phyloP scores from a whole-genome alignment of 2,888 invertebrate species.

The Thecocarcelia acutangulata region DNA sequence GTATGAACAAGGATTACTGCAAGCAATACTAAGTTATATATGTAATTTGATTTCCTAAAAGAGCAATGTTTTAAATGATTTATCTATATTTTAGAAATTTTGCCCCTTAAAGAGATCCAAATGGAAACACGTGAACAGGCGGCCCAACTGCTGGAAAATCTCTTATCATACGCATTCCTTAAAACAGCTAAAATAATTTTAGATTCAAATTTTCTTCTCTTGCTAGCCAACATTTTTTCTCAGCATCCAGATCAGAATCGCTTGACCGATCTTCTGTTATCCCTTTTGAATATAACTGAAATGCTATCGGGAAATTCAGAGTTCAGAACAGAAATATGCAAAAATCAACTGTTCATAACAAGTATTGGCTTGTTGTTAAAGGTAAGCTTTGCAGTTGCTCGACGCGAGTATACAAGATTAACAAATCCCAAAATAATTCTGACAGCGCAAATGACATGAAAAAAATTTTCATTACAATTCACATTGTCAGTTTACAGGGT shows the following conservation, averaged over 20 bases:
- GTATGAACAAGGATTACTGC: conserved; percentile 68
- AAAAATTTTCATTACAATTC: too few relatives aligned
- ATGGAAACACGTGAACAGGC: conserved; percentile 75
- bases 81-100: conserved; percentile 60
- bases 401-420: too few relatives aligned
- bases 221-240: conserved; percentile 70
- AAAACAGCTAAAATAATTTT: conserved; percentile 70
- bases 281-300: conserved; percentile 74
- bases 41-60: not conserved
- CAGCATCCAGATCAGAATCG: conserved; percentile 71
- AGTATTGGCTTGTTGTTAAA: conserved; percentile 74
- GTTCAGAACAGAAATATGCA: conserved; percentile 70
- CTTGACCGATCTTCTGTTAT: conserved; percentile 74
- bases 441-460: too few relatives aligned
- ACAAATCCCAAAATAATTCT: too few relatives aligned
- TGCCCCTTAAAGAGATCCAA: conserved; percentile 57
- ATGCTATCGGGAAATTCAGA: conserved; percentile 74
- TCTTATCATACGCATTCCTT: conserved; percentile 72
- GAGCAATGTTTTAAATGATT: not conserved
- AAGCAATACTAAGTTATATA: conserved; percentile 63
- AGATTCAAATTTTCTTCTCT: conserved; percentile 54
- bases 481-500: too few relatives aligned
- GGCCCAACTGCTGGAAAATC: conserved; percentile 72
- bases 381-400: conserved; percentile 72
- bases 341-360: conserved; percentile 60